A percentile compares a stretch with the other conserved stretches of the same genome.
These are phyloP conservation scores for Carterocephalus palaemon DNA, from an alignment of 2,888 invertebrate species.

Conservation along the genomic window DNA sequence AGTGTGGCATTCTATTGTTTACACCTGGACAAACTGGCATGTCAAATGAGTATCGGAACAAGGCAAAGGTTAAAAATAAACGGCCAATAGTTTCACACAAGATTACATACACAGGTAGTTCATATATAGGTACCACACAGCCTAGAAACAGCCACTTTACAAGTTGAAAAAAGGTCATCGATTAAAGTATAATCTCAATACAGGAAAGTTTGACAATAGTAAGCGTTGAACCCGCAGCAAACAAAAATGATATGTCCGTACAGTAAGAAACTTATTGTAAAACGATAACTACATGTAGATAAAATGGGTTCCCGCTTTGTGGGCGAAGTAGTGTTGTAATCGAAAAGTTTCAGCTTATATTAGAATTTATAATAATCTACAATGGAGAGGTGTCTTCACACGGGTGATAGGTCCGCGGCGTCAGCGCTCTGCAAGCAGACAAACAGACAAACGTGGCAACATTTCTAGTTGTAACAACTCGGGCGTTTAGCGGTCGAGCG, in stretches of 20 bases:
- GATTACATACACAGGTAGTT: slow-evolving; percentile 29
- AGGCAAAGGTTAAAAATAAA: slow-evolving; percentile 27
- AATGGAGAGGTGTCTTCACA: slow-evolving; percentile 50
- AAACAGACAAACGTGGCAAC: slow-evolving; percentile 75
- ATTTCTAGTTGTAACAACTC: slow-evolving; percentile 42
- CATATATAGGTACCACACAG: slow-evolving; percentile 59
- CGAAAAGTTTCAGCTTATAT: slow-evolving; percentile 42
- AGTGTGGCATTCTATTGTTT: slow-evolving; percentile 70
- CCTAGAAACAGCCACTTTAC: slow-evolving; percentile 27
- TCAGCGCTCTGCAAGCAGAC: slow-evolving; percentile 66
- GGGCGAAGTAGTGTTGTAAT: slow-evolving; percentile 32
- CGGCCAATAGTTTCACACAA: slow-evolving; percentile 26
- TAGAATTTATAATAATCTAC: slow-evolving; percentile 56
- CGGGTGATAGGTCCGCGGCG: slow-evolving; percentile 42
- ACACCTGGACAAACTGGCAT: slow-evolving; percentile 74
- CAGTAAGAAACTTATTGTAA: slow-evolving; percentile 9
- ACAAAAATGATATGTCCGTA: slow-evolving; percentile 43
- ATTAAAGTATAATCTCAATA: slow-evolving; percentile 26
- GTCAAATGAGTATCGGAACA: slow-evolving; percentile 61
- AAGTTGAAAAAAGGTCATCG: slow-evolving; percentile 15
- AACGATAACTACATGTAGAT: slow-evolving; percentile 13
- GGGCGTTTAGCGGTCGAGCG: slow-evolving; percentile 43
- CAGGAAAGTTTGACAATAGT: slow-evolving; percentile 42
- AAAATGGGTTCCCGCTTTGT: slow-evolving; percentile 45
- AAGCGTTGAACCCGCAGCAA: slow-evolving; percentile 56